Evolutionary conservation across 2,797 vertebrate genomes (phyloP), one percentile per base, ranked within the genome.

Genomic region (Molothrus aeneus): DNA sequence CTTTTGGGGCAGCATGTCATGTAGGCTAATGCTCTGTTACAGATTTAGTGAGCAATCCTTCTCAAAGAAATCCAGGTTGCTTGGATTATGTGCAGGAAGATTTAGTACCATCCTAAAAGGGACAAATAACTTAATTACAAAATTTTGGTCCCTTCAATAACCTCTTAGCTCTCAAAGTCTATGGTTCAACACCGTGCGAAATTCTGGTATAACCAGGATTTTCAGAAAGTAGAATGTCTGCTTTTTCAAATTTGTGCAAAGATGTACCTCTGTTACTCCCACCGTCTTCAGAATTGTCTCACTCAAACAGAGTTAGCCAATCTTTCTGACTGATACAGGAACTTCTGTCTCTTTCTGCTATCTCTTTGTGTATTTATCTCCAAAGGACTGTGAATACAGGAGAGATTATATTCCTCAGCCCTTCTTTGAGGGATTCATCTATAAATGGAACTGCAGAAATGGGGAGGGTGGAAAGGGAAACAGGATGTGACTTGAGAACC

Each of bases 361-460:
- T 42, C 17, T 90, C 34, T 75, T 79, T 88, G 17, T 69, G 12
- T 40, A 81, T 84, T 92, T 81, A 38, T 75, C 34, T 81, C 25
- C 17, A 80, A 83, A 61, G 32, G 11, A 88, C 29, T 83, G 3
- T 53, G 24, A 56, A 26, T 71, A 73, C 6, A n/a, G 45, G 63
- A 45, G n/a, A 86, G 34, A 69, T 59, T 38, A 17, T 38, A 60
- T 9, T 38, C 7, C 22, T 81, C 8, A 3, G 40, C 14, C 10
- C 2, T 29, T 72, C 38, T 75, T 32, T 79, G 59, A 75, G 48
- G 43, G 66, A 77, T 32, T 73, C 1, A 2, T 60, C 59, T 90
- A 77, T 84, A 84, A 84, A 88, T 47, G 45, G 59, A 86, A 90
- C 42, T 45, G 26, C 21, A 88, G 73, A 79, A 91, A 81, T 12